Conservation (phyloP, 2,113 vertebrate species). For the Raja brachyura region DNA sequence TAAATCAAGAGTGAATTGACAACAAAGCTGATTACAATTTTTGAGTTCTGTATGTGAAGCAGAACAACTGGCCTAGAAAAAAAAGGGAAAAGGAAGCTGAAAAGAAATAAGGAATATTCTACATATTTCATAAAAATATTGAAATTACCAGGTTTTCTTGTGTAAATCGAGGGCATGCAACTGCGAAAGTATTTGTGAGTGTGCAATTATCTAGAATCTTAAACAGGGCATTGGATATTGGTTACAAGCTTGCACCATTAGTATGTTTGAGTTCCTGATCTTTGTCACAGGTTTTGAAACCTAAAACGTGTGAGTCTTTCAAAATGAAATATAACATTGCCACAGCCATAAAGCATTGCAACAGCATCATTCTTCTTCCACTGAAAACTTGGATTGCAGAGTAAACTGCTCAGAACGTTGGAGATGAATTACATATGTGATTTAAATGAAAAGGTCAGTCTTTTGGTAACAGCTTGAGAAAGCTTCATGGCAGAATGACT, state of each 20-base stretch:
- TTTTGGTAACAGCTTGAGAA: neutral
- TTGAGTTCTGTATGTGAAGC: too few relatives aligned
- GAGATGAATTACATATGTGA: neutral
- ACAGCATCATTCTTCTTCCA: neutral
- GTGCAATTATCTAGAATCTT: neutral
- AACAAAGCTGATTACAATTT: too few relatives aligned
- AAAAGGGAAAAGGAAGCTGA: too few relatives aligned
- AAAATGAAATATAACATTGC: neutral
- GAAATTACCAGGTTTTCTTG: too few relatives aligned
- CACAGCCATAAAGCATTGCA: neutral
- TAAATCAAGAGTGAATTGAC: too few relatives aligned
- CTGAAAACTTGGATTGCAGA: neutral
- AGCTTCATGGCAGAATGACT: neutral
- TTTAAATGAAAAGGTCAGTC: conserved; percentile 24
- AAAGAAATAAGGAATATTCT: too few relatives aligned
- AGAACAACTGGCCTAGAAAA: too few relatives aligned
- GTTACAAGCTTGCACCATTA: neutral
- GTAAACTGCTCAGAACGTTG: neutral
- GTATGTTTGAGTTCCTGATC: neutral
- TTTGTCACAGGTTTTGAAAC: neutral
- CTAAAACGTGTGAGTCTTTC: neutral
- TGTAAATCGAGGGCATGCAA: neutral
- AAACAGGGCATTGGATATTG: neutral
- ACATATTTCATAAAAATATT: too few relatives aligned
- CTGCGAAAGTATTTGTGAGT: neutral